These are phyloP conservation scores for Agrochola circellaris DNA, from an alignment of 2,888 invertebrate species.

Conservation along the genomic window DNA sequence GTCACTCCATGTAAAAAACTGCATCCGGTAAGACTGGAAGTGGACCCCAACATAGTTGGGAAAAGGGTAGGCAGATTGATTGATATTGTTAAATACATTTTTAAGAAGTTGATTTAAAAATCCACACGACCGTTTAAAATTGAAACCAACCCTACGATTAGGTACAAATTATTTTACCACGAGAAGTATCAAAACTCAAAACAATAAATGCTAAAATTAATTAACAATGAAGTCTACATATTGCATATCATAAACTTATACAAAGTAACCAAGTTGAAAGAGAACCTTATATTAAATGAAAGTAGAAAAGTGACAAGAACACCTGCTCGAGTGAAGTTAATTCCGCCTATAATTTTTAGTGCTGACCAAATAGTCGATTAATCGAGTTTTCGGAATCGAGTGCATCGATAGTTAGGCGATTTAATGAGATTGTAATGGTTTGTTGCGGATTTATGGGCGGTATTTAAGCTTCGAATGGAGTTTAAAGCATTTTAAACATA, in stretches of 20 bases:
- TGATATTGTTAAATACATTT: background rate
- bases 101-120: background rate
- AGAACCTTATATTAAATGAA: constrained; percentile 55
- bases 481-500: constrained; percentile 54
- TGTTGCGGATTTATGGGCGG: constrained; percentile 54
- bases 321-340: constrained; percentile 69
- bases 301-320: constrained; percentile 65
- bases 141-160: background rate
- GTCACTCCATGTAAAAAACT: no score
- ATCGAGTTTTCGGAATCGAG: constrained; percentile 51
- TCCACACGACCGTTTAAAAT: background rate
- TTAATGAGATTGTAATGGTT: constrained; percentile 60
- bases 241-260: constrained; percentile 49
- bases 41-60: no score
- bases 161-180: constrained; percentile 2
- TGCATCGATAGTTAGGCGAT: constrained; percentile 56
- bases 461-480: constrained; percentile 52
- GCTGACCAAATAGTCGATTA: constrained; percentile 61
- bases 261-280: constrained; percentile 47
- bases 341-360: constrained; percentile 70
- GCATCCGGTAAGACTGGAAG: no score
- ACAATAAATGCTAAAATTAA: constrained; percentile 50
- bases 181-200: constrained; percentile 16
- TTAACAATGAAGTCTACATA: constrained; percentile 43
- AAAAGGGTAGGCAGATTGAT: no score